Evolutionary conservation across 2,113 vertebrate species (phyloP), one percentile per base, ranked within the genome.

Genomic region (Cephalopholis sonnerati): DNA sequence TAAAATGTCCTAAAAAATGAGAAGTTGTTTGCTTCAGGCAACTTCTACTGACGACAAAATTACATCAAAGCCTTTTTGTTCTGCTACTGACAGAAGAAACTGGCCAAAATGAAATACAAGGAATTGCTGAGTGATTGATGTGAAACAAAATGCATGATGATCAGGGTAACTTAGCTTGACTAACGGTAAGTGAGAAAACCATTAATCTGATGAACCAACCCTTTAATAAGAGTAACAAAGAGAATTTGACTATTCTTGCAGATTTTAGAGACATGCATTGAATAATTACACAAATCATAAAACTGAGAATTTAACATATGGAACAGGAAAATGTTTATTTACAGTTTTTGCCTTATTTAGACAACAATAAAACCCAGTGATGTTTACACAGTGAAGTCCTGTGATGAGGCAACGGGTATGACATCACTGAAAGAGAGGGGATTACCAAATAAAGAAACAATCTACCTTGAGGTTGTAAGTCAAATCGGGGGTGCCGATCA

Each of bases 401-500:
- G 69, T 12, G 39, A 70, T 80, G 73, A 87, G 79, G 69, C 53
- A 24, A 71, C 39, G 48, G 24, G 48, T 20, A 59, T 75, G 72
- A 77, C 73, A 25, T 82, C 84, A 62, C 55, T 17, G 64, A 36
- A 24, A 69, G 61, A 29, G 51, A 1, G 27, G 22, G 44, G 10
- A 66, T 54, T 2, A 54, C 41, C 77, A 84, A 71, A 81, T 64
- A 58, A 77, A 83, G 50, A 79, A 74, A 71, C 16, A 41, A 11
- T 2, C 76, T 92, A 98, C 98, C 97, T 96, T 96, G 98, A 0
- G 94, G 95, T 51, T 97, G 93, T 81, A 99, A 92, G 94, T 99
- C 95, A 1, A 99, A 97, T 91, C 96, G 96, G 66, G 97, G 94
- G 65, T 97, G 97, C 44, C 97, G 93, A 24, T 98, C 96, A 66